These are phyloP conservation scores for Sialia sialis DNA, from an alignment of 2,113 vertebrate species.

Conservation along the genomic window DNA sequence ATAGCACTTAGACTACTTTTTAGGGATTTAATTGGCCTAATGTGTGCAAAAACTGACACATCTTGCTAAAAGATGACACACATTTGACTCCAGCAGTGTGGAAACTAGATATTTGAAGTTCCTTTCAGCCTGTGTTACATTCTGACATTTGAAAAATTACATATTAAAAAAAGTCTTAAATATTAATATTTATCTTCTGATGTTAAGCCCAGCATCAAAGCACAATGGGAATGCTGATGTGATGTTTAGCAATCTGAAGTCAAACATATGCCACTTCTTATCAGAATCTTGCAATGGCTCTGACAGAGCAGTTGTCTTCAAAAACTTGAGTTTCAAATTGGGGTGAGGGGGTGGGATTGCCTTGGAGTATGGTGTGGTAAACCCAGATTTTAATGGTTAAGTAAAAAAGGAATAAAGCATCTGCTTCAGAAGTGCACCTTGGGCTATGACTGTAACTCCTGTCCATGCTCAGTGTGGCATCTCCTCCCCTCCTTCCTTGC, in stretches of 20 bases:
- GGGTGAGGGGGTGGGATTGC: background rate
- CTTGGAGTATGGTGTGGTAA: background rate
- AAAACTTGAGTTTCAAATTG: background rate
- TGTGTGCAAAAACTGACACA: background rate
- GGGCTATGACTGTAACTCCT: background rate
- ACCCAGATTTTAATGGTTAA: background rate
- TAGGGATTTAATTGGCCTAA: constrained; percentile 51
- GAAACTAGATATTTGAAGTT: constrained; percentile 5
- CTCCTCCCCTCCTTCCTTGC: background rate
- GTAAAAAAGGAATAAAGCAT: background rate
- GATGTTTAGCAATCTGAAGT: constrained; percentile 34
- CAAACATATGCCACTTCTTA: background rate
- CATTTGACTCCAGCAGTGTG: constrained; percentile 20
- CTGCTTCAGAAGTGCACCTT: background rate
- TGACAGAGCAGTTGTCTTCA: background rate
- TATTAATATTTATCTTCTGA: constrained; percentile 46
- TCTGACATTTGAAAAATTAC: constrained; percentile 41
- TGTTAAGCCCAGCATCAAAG: constrained; percentile 33
- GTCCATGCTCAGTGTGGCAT: fast-evolving
- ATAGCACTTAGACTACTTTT: constrained; percentile 28
- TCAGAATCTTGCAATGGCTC: background rate
- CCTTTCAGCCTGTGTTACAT: constrained; percentile 19
- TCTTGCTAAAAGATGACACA: constrained; percentile 21
- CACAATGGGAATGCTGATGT: background rate
- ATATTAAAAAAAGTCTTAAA: constrained; percentile 22